Evolutionary conservation across 2,113 vertebrate genomes (phyloP).

Genomic region (Tetrao urogallus): DNA sequence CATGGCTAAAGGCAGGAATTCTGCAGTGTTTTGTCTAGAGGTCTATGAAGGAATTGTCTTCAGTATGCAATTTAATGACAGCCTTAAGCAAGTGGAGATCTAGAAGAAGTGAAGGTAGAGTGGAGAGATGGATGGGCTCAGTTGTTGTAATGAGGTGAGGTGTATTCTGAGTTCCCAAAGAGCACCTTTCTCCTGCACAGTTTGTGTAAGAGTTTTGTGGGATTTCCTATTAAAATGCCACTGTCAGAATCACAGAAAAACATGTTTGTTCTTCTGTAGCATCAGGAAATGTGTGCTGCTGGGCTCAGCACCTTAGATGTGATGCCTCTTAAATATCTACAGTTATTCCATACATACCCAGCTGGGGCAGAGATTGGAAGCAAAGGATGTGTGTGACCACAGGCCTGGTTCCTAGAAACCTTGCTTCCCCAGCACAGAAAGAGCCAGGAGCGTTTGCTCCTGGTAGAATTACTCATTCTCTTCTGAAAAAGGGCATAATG

Average conservation of each 20-base stretch:
- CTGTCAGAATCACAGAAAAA: neutral
- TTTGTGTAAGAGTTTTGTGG: neutral
- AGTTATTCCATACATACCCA: neutral
- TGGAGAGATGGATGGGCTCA: neutral
- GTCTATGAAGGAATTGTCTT: neutral
- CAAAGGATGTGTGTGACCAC: neutral
- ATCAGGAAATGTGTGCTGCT: neutral
- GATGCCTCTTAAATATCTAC: neutral
- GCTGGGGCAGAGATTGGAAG: neutral
- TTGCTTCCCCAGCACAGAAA: neutral
- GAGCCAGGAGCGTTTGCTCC: neutral
- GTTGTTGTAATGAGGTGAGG: neutral
- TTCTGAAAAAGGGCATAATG: rapidly evolving
- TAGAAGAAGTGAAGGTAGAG: neutral
- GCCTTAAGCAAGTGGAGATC: neutral
- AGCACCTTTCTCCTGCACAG: neutral
- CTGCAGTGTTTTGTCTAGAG: neutral
- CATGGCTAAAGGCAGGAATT: neutral
- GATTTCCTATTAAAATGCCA: rapidly evolving
- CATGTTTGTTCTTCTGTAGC: rapidly evolving
- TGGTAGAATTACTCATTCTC: rapidly evolving
- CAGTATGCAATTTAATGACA: neutral
- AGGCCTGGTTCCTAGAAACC: neutral
- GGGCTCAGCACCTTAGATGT: no score
- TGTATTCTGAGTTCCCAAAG: neutral